Percentiles rank a stretch among this genome's conserved stretches.
These are phyloP conservation scores for Drosophila mojavensis DNA, from an alignment of 1,140 invertebrate species.

Conservation along the genomic window DNA sequence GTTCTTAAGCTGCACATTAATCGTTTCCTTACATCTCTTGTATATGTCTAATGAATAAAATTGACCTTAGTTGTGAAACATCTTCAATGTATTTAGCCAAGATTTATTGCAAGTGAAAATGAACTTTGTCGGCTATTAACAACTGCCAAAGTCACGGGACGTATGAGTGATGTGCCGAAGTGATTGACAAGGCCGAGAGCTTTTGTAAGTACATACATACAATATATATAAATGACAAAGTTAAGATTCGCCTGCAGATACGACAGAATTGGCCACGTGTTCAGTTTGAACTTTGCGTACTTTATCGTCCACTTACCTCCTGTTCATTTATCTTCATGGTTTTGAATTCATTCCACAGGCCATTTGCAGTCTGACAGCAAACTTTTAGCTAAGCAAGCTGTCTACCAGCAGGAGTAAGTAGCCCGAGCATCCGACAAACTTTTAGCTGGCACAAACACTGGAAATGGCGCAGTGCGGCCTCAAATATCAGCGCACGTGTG, in stretches of 20 bases:
- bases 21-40: constrained; percentile 5
- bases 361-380: constrained; percentile 15
- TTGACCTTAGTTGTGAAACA: constrained; percentile 15
- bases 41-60: constrained; percentile 37
- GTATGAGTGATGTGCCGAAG: constrained; percentile 19
- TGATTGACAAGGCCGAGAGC: not conserved
- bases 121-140: not conserved
- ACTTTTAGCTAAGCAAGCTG: constrained; percentile 15
- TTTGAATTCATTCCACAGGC: constrained; percentile 6
- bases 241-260: not conserved
- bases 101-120: no score
- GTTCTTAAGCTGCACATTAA: constrained; percentile 37
- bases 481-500: not conserved
- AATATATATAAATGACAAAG: not conserved
- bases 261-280: not conserved
- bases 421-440: not conserved
- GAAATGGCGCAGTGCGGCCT: not conserved
- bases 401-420: not conserved
- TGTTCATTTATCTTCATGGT: not conserved
- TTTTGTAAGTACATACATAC: not conserved
- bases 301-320: constrained; percentile 22
- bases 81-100: not conserved
- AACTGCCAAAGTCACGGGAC: constrained; percentile 1
- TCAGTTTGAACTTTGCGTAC: constrained; percentile 10
- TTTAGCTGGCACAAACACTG: not conserved